Percentiles rank a stretch among this genome's conserved stretches.
Evolutionary conservation across 1,140 invertebrate genomes (phyloP).

Genomic region (Cydia pomonella): DNA sequence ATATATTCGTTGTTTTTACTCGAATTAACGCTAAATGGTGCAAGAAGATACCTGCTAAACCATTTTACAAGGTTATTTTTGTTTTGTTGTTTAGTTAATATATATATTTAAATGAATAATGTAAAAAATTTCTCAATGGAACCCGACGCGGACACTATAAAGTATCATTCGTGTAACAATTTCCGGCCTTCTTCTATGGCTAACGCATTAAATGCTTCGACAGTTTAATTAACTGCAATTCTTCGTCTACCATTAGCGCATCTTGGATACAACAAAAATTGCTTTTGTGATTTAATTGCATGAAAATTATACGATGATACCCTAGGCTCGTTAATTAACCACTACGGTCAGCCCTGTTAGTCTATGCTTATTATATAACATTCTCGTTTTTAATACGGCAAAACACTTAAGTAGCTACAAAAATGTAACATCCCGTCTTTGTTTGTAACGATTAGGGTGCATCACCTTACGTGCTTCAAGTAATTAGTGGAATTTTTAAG

Average conservation of each 20-base stretch:
- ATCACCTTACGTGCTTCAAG: slow-evolving; percentile 4
- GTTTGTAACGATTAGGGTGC: slow-evolving; percentile 1
- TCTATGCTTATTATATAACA: slow-evolving; percentile 38
- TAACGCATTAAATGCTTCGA: slow-evolving; percentile 11
- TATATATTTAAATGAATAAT: not conserved
- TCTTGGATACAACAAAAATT: slow-evolving; percentile 32
- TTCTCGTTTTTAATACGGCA: slow-evolving; percentile 34
- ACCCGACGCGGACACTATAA: not conserved
- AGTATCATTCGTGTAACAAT: not conserved
- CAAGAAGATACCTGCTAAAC: not conserved
- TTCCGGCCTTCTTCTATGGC: not conserved
- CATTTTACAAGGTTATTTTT: not conserved
- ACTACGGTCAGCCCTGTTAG: slow-evolving; percentile 32
- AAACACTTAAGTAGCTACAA: slow-evolving; percentile 23
- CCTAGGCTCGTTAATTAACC: slow-evolving; percentile 44
- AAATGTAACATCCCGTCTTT: slow-evolving; percentile 17
- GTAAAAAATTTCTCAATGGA: not conserved
- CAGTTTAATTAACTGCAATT: slow-evolving; percentile 33
- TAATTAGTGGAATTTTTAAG: not conserved
- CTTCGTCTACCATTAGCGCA: slow-evolving; percentile 32
- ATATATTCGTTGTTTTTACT: not conserved
- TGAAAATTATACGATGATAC: slow-evolving; percentile 38
- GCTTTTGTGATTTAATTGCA: slow-evolving; percentile 43
- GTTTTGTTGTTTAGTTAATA: not conserved
- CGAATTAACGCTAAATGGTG: not conserved